A percentile compares a stretch with the other conserved stretches of the same genome.
These are phyloP conservation scores for Buphagus erythrorhynchus DNA, from an alignment of 2,797 vertebrate species.

Conservation along the genomic window DNA sequence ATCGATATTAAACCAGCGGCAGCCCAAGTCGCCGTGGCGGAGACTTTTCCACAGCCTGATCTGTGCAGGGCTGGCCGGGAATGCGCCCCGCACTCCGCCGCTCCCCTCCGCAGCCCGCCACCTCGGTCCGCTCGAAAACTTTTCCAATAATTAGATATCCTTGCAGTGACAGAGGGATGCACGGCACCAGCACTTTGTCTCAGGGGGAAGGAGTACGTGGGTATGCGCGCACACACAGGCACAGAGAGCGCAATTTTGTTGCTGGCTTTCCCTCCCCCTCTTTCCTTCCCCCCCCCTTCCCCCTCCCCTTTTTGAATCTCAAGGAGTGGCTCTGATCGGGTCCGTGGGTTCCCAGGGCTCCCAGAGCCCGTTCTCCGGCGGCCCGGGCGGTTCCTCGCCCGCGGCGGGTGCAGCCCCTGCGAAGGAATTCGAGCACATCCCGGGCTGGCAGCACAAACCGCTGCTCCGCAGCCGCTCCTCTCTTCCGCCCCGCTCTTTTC, in stretches of 20 bases:
- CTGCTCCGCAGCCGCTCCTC: not conserved
- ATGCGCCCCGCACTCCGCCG: not conserved
- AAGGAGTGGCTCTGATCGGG: not conserved
- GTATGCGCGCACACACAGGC: not conserved
- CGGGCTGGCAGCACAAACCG: not conserved
- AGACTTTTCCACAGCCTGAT: not conserved
- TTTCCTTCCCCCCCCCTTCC: no score
- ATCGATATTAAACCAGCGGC: not conserved
- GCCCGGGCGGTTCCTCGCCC: not conserved
- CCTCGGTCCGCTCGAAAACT: not conserved
- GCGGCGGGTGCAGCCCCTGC: not conserved
- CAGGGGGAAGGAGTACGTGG: not conserved
- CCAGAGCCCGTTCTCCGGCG: not conserved
- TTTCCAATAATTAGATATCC: not conserved
- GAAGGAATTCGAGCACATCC: not conserved
- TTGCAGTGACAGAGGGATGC: not conserved
- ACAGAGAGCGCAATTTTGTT: not conserved
- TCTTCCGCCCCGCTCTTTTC: not conserved
- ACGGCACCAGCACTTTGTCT: not conserved
- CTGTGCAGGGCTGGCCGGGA: not conserved
- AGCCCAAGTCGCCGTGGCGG: not conserved
- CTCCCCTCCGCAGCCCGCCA: not conserved
- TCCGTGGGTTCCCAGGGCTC: not conserved
- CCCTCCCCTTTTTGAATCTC: not conserved
- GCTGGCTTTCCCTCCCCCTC: not conserved